phyloP scores from a whole-genome alignment of 2,797 vertebrate genomes.

The Gouania willdenowi region DNA sequence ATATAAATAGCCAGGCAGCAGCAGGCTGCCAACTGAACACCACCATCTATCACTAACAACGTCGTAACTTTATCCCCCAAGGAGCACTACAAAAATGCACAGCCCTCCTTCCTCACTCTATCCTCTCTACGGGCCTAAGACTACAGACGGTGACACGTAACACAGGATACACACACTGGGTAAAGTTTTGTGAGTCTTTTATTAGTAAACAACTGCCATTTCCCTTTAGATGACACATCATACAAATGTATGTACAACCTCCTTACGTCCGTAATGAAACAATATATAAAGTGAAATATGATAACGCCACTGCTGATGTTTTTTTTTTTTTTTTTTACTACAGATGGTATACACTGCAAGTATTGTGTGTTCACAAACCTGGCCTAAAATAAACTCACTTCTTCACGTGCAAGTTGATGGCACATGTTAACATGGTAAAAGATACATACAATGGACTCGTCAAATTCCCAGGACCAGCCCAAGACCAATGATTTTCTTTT shows the following conservation, averaged over 20 bases:
- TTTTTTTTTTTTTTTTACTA: too few species aligned
- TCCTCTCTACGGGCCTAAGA: too few species aligned
- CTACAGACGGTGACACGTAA: too few species aligned
- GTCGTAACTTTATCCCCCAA: constrained; percentile 30
- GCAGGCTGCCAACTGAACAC: constrained; percentile 23
- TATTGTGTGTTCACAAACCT: constrained; percentile 40
- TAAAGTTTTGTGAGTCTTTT: constrained; percentile 51
- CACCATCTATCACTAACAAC: constrained; percentile 35
- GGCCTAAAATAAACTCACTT: constrained; percentile 24
- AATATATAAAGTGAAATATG: constrained; percentile 66
- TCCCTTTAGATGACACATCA: constrained; percentile 76
- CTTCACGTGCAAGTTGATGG: constrained; percentile 50
- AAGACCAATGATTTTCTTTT: constrained; percentile 79
- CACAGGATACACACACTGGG: background rate
- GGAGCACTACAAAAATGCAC: constrained; percentile 11
- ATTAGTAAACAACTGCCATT: constrained; percentile 70
- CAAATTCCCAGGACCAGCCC: constrained; percentile 87
- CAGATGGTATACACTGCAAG: constrained; percentile 36
- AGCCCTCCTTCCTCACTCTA: too few species aligned
- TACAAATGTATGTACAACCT: constrained; percentile 63
- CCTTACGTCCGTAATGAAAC: constrained; percentile 63
- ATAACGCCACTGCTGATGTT: constrained; percentile 56
- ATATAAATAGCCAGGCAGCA: constrained; percentile 40
- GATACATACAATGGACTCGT: constrained; percentile 73
- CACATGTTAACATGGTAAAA: constrained; percentile 64